phyloP scores from a whole-genome alignment of 1,140 invertebrate species.

The Aphelenchoides avenae region DNA sequence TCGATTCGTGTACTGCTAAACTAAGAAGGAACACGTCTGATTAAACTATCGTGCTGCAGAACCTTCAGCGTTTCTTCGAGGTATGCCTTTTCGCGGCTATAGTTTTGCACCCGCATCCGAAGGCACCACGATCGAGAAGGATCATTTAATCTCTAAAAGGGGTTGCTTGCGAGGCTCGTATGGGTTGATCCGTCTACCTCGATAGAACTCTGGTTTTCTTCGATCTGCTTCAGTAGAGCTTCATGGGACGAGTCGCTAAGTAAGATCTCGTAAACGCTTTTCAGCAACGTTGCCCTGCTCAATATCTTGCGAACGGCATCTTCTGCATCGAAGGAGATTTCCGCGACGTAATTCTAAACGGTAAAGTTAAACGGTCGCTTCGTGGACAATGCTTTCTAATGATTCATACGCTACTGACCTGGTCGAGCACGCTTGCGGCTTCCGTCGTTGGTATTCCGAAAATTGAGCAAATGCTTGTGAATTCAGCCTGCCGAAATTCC shows the following conservation, averaged over 20 bases:
- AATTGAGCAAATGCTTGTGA: slow-evolving; percentile 7
- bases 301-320: slow-evolving; percentile 20
- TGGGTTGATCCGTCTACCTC: no score
- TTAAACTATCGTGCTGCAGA: no score
- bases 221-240: slow-evolving; percentile 21
- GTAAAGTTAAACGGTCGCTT: slow-evolving; percentile 1
- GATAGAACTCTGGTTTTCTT: slow-evolving; percentile 10
- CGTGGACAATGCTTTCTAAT: background rate
- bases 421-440: slow-evolving; percentile 3
- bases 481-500: slow-evolving; percentile 18
- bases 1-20: slow-evolving; percentile 28
- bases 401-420: slow-evolving; percentile 9
- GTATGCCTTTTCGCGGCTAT: slow-evolving; percentile 19
- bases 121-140: slow-evolving; percentile 36
- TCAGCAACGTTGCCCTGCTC: slow-evolving; percentile 40
- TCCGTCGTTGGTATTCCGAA: slow-evolving; percentile 1
- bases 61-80: slow-evolving; percentile 25
- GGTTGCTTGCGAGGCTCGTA: background rate
- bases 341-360: background rate
- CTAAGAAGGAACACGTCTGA: background rate
- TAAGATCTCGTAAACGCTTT: slow-evolving; percentile 35
- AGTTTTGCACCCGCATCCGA: slow-evolving; percentile 36
- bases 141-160: slow-evolving; percentile 35
- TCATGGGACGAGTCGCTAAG: slow-evolving; percentile 31
- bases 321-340: background rate